Conservation (phyloP, 2,888 invertebrate species). For the Asteroscopus sphinx region DNA sequence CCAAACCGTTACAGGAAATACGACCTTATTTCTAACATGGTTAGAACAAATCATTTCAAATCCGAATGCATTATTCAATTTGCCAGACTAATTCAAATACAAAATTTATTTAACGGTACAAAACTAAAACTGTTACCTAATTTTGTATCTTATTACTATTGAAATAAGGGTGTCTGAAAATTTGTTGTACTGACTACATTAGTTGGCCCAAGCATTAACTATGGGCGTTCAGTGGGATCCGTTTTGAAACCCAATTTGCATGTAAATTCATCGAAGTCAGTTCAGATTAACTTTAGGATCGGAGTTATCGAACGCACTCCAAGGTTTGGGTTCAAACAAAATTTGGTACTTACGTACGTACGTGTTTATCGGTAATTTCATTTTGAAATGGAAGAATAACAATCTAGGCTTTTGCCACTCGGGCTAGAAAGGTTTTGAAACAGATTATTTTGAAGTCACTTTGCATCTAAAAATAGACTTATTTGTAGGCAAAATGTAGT, state of each 20-base stretch:
- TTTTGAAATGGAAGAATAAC: slow-evolving; percentile 12
- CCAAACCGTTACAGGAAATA: slow-evolving; percentile 38
- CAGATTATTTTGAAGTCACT: neutral
- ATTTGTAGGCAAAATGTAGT: no score
- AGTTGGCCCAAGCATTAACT: slow-evolving; percentile 72
- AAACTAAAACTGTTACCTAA: slow-evolving; percentile 8
- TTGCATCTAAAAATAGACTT: neutral
- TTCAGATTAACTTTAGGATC: slow-evolving; percentile 78
- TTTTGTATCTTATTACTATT: slow-evolving; percentile 27
- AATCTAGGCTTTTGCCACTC: neutral
- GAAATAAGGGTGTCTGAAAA: slow-evolving; percentile 13
- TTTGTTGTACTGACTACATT: slow-evolving; percentile 15
- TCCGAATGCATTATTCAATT: slow-evolving; percentile 62
- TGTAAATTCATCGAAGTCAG: slow-evolving; percentile 85
- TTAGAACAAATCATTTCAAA: slow-evolving; percentile 52
- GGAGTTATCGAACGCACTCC: slow-evolving; percentile 70
- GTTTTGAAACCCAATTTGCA: slow-evolving; percentile 85
- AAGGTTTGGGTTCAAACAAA: slow-evolving; percentile 40
- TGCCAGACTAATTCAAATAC: slow-evolving; percentile 69
- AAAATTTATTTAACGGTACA: slow-evolving; percentile 48
- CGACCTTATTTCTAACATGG: slow-evolving; percentile 43
- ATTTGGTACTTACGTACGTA: slow-evolving; percentile 5
- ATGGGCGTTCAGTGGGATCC: slow-evolving; percentile 80
- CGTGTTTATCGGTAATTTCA: slow-evolving; percentile 17
- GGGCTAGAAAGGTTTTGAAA: neutral